Conservation (phyloP, 2,888 invertebrate species). For the Chrysina gloriosa region DNA sequence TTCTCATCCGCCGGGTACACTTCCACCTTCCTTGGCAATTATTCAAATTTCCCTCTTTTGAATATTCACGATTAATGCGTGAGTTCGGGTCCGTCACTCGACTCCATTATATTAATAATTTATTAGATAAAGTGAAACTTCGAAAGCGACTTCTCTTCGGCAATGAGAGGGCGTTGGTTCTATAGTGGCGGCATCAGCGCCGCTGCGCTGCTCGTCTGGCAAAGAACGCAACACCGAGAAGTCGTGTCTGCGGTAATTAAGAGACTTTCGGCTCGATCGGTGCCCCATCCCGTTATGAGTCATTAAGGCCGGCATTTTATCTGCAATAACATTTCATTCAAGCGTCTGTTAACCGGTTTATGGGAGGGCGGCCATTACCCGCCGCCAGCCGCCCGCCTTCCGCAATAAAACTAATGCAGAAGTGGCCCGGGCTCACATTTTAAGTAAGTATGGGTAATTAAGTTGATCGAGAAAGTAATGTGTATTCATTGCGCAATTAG, state of each 20-base stretch:
- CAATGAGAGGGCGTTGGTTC: background rate
- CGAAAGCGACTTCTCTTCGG: constrained; percentile 9
- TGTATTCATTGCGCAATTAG: constrained; percentile 34
- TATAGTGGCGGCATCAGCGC: background rate
- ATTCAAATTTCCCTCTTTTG: constrained; percentile 36
- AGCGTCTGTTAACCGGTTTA: constrained; percentile 41
- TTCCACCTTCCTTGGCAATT: constrained; percentile 33
- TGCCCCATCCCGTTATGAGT: constrained; percentile 37
- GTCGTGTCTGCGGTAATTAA: constrained; percentile 39
- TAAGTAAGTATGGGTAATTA: constrained; percentile 36
- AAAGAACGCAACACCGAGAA: constrained; percentile 23
- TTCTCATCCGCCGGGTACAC: constrained; percentile 28
- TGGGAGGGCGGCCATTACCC: constrained; percentile 27
- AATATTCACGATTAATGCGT: constrained; percentile 36
- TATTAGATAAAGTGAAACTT: constrained; percentile 35
- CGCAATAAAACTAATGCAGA: constrained; percentile 35
- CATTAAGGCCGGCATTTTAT: constrained; percentile 41
- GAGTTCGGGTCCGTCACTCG: constrained; percentile 35
- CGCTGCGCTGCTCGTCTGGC: background rate
- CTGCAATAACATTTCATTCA: constrained; percentile 41
- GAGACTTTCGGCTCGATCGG: constrained; percentile 41
- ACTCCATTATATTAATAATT: constrained; percentile 36
- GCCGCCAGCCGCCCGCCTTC: constrained; percentile 9
- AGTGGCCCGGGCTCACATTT: constrained; percentile 23
- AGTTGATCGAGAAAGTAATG: constrained; percentile 31